Percentiles rank a stretch among this genome's conserved stretches.
Conservation (phyloP, 2,888 invertebrate genomes). For the Caenorhabditis sp. region DNA sequence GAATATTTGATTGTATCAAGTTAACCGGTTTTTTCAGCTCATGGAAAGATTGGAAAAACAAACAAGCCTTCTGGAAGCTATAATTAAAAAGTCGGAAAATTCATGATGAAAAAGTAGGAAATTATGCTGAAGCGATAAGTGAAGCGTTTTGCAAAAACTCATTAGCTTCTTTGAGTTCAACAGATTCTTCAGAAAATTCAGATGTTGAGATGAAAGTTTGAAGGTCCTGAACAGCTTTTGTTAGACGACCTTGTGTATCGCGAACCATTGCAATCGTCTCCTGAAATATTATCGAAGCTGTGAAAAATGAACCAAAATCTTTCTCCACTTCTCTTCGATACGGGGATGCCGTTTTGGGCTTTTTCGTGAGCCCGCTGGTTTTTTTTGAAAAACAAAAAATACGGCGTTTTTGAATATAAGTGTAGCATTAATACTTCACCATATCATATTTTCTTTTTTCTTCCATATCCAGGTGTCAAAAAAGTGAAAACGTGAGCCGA, state of each 20-base stretch:
- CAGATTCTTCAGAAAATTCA: constrained; percentile 10
- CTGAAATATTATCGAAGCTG: too few relatives aligned
- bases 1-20: not conserved
- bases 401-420: too few relatives aligned
- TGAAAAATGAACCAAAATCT: too few relatives aligned
- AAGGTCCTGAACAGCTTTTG: constrained; percentile 29
- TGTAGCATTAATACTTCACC: too few relatives aligned
- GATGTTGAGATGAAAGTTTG: constrained; percentile 5
- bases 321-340: too few relatives aligned
- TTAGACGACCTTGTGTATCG: constrained; percentile 26
- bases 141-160: constrained; percentile 12
- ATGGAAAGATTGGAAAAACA: not conserved
- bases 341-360: too few relatives aligned
- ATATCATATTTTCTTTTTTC: too few relatives aligned
- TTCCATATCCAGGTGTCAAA: too few relatives aligned
- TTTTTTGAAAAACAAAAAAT: too few relatives aligned
- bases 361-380: too few relatives aligned
- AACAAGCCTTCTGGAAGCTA: not conserved
- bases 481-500: too few relatives aligned
- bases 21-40: not conserved
- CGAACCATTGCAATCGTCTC: constrained; percentile 53
- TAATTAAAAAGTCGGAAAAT: not conserved
- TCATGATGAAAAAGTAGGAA: not conserved
- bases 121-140: not conserved
- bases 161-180: constrained; percentile 24